Percentiles rank a stretch among this genome's conserved stretches.
Evolutionary conservation across 2,797 vertebrate species (phyloP).

Genomic region (Etheostoma nigrum): DNA sequence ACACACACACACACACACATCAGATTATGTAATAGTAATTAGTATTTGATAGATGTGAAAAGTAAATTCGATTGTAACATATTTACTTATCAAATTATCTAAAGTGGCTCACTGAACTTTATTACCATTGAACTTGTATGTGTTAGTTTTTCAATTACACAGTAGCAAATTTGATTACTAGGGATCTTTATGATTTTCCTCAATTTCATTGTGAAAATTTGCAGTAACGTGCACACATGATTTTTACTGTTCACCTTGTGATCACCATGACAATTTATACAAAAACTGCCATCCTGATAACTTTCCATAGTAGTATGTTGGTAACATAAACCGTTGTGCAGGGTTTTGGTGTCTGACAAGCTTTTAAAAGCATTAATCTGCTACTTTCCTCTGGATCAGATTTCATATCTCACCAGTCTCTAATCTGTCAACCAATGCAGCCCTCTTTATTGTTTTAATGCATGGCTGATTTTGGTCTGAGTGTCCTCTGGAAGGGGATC

Average conservation of each 20-base stretch:
- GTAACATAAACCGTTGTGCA: not conserved
- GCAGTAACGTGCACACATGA: no score
- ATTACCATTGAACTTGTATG: not conserved
- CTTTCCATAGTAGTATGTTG: not conserved
- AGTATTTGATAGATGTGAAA: not conserved
- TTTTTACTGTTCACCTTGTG: no score
- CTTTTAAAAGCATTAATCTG: not conserved
- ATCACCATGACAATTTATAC: no score
- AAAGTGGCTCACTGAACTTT: not conserved
- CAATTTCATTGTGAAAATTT: no score
- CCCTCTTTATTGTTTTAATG: not conserved
- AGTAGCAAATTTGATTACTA: not conserved
- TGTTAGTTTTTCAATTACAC: not conserved
- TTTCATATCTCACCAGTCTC: no score
- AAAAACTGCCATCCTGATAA: no score
- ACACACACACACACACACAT: not conserved
- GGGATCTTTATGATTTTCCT: not conserved
- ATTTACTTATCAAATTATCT: not conserved
- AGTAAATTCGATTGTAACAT: not conserved
- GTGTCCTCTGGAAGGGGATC: not conserved
- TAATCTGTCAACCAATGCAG: no score
- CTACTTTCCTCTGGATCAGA: no score
- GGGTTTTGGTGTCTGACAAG: not conserved
- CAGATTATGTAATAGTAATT: no score
- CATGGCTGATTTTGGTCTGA: no score